phyloP scores from a whole-genome alignment of 2,888 invertebrate genomes.

The Agapetus fuscipes region DNA sequence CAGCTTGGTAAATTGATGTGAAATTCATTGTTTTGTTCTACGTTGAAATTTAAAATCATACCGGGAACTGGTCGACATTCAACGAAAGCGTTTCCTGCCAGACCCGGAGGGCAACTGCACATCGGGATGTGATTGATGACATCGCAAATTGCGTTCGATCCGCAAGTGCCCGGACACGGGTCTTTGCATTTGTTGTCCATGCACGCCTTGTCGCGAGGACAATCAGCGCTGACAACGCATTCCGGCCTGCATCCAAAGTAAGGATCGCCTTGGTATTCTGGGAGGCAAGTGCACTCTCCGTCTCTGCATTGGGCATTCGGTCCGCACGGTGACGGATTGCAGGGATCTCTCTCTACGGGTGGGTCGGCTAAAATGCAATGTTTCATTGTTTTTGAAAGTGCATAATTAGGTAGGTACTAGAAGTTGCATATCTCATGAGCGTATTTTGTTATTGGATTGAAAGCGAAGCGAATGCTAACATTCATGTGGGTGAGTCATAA shows the following conservation, averaged over 20 bases:
- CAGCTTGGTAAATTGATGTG: neutral
- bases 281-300: conserved; percentile 61
- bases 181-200: conserved; percentile 63
- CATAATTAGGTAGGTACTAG: too few relatives aligned
- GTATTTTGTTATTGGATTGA: too few relatives aligned
- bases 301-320: conserved; percentile 60
- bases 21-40: neutral
- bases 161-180: conserved; percentile 74
- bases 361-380: conserved; percentile 23
- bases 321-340: conserved; percentile 61
- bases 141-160: conserved; percentile 61
- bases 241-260: conserved; percentile 70
- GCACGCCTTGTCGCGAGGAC: conserved; percentile 60
- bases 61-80: conserved; percentile 48
- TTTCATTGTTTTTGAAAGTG: too few relatives aligned
- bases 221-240: conserved; percentile 68
- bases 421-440: too few relatives aligned
- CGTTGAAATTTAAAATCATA: conserved; percentile 26
- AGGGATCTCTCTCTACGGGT: conserved; percentile 43
- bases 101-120: conserved; percentile 51
- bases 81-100: conserved; percentile 61
- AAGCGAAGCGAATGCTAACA: neutral
- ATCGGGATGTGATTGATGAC: conserved; percentile 56
- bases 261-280: conserved; percentile 69
- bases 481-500: neutral